Base-by-base conservation (phyloP, 2,888 invertebrate genomes). In the Spodoptera picta region DNA sequence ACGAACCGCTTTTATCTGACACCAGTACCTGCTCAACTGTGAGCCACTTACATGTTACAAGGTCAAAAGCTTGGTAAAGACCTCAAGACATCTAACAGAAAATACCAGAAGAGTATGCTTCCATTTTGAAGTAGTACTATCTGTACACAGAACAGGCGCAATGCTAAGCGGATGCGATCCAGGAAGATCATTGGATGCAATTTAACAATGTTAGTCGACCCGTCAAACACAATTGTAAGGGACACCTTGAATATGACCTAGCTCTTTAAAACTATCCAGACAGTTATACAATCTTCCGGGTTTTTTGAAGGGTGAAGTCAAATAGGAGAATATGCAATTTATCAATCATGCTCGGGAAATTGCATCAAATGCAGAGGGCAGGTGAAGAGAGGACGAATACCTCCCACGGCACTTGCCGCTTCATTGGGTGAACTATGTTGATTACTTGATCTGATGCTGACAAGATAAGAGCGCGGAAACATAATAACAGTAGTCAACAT, bases 171-270 rank as follows among this genome's bases (percentile, higher is more conserved):
- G 83, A 78, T 79, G 75, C 61, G 45, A 60, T 73, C 68, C 75
- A 84, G 83, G 83, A 86, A 84, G 75, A 79, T 56, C 80, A 76
- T 71, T 84, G 74, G 69, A 68, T 71, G 77, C 82, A 84, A 84
- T 85, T 83, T 78, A 82, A 55, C 67, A 81, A 84, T 83, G 80
- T 74, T 60, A 55, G 61, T 53, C 27, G 47, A 65, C 44, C 54
- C 47, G 57, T 49, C 63, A 60, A 65, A 63, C 74, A 68, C 78
- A 83, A 85, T 83, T 84, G 81, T 71, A 78, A 69, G 71, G 69
- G 67, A 77, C 60, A 60, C 66, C 77, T 77, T 78, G 79, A 56
- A 64, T 61, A 60, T 62, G 66, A 49, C 60, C 60, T 75, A 61
- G 70, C 50, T 41, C 51, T 41, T 60, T 43, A 24, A 59, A 71